phyloP scores from a whole-genome alignment of 2,888 invertebrate genomes.

The Phortica magna region DNA sequence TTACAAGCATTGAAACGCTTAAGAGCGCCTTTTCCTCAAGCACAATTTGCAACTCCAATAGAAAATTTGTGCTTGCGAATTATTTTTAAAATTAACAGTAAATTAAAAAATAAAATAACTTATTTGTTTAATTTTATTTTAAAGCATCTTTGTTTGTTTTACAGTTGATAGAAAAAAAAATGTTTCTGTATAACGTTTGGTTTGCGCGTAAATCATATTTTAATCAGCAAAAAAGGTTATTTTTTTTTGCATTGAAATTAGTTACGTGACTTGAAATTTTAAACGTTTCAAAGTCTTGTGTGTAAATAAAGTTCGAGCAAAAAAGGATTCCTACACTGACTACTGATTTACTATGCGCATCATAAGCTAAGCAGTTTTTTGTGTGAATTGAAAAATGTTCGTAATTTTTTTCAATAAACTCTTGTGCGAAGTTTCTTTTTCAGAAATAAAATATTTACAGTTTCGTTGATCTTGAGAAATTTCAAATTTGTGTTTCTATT shows the following conservation, averaged over 20 bases:
- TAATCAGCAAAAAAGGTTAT: slow-evolving; percentile 13
- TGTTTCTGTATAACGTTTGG: not conserved
- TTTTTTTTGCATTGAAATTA: not conserved
- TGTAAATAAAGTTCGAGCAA: too few relatives aligned
- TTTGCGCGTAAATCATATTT: slow-evolving; percentile 15
- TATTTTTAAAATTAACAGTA: not conserved
- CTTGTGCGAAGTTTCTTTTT: too few relatives aligned
- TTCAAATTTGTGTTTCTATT: too few relatives aligned
- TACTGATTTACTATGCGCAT: too few relatives aligned
- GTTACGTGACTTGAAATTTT: slow-evolving; percentile 23
- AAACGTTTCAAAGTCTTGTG: not conserved
- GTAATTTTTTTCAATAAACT: too few relatives aligned
- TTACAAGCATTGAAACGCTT: not conserved
- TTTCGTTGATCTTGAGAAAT: too few relatives aligned
- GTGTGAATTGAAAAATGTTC: too few relatives aligned
- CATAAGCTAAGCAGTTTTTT: too few relatives aligned
- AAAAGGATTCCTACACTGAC: too few relatives aligned
- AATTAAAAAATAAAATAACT: not conserved
- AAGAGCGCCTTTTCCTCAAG: not conserved
- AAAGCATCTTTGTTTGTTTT: too few relatives aligned
- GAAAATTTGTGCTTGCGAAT: not conserved
- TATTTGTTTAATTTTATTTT: not conserved
- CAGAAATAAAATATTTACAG: too few relatives aligned
- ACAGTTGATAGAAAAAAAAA: not conserved
- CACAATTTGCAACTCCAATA: not conserved